A percentile compares a stretch with the other conserved stretches of the same genome.
Evolutionary conservation across 2,888 invertebrate genomes (phyloP).

Genomic region (Hemaris fuciformis): DNA sequence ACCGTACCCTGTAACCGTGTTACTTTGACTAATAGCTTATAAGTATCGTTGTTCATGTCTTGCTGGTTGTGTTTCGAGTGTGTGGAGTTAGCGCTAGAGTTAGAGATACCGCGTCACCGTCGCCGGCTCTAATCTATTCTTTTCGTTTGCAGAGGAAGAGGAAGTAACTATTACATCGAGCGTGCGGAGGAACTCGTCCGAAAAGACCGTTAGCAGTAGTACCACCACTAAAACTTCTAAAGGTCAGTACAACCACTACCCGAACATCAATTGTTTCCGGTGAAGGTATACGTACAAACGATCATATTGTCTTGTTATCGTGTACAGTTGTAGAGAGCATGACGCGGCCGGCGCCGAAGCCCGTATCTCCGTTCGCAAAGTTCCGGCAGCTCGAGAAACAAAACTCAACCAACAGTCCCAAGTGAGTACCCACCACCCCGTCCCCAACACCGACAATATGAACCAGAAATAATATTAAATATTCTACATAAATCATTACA

Average conservation of each 20-base stretch:
- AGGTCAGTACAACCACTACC: conserved; percentile 54
- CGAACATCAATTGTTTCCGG: not conserved
- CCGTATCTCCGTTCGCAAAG: conserved; percentile 93
- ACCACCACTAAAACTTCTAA: conserved; percentile 82
- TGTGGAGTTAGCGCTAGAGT: conserved; percentile 47
- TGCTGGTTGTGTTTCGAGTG: conserved; percentile 67
- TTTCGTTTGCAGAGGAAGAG: conserved; percentile 67
- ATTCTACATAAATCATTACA: not conserved
- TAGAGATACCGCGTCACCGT: conserved; percentile 4
- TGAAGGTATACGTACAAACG: not conserved
- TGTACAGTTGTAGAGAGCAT: conserved; percentile 78
- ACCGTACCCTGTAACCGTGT: conserved; percentile 71
- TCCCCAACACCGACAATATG: not conserved
- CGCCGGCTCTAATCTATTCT: not conserved
- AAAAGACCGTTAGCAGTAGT: conserved; percentile 81
- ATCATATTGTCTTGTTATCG: not conserved
- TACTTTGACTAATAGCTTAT: conserved; percentile 77
- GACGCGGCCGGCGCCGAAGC: conserved; percentile 80
- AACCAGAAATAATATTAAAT: conserved; percentile 14
- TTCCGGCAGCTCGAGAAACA: conserved; percentile 95
- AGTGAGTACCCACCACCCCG: conserved; percentile 81
- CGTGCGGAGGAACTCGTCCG: conserved; percentile 75
- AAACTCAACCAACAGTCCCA: conserved; percentile 89
- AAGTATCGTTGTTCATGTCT: conserved; percentile 63
- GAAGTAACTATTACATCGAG: conserved; percentile 74